A percentile compares a stretch with the other conserved stretches of the same genome.
phyloP scores from a whole-genome alignment of 2,797 vertebrate species.

The Rallus crepitans region DNA sequence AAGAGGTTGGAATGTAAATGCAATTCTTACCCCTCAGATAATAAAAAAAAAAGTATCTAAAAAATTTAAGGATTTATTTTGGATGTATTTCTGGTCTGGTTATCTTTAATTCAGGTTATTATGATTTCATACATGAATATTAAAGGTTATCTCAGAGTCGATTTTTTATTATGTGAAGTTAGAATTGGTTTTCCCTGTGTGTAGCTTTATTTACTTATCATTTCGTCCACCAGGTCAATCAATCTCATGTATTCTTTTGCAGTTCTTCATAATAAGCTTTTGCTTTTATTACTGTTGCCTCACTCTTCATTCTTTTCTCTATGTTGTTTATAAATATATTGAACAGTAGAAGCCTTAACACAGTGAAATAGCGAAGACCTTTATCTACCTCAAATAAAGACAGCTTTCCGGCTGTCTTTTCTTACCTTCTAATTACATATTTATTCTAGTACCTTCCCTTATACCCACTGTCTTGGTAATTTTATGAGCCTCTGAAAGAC shows the following conservation, averaged over 20 bases:
- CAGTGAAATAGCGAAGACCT: neutral
- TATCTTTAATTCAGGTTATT: neutral
- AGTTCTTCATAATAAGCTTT: neutral
- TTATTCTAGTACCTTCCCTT: neutral
- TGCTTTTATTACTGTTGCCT: neutral
- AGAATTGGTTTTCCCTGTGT: neutral
- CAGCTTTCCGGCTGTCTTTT: neutral
- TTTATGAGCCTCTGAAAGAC: neutral
- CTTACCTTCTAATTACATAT: neutral
- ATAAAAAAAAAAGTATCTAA: neutral
- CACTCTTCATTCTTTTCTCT: neutral
- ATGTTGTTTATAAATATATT: neutral
- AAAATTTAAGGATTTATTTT: neutral
- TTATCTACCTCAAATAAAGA: neutral
- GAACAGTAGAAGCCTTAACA: neutral
- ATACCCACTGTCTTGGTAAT: neutral
- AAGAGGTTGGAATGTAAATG: neutral
- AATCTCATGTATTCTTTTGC: neutral
- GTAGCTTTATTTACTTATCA: neutral
- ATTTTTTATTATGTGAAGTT: neutral
- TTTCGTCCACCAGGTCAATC: neutral
- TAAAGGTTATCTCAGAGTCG: neutral
- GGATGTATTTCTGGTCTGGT: neutral
- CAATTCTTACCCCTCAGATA: neutral
- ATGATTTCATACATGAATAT: neutral